Evolutionary conservation across 2,797 vertebrate species (phyloP).

Genomic region (Macropodus opercularis): DNA sequence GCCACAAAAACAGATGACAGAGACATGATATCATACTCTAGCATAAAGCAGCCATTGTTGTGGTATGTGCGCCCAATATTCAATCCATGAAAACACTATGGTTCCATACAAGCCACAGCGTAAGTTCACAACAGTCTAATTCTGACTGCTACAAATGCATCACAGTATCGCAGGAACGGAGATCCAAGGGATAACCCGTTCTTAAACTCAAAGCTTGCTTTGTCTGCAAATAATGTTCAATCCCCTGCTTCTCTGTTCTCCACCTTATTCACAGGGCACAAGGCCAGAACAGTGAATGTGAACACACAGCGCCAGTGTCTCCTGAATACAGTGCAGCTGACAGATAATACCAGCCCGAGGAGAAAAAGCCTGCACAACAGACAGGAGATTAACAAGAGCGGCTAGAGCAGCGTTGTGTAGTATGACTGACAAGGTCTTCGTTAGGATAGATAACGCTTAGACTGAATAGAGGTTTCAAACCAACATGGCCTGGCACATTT

Average conservation of each 20-base stretch:
- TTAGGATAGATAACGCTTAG: background rate
- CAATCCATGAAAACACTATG: constrained; percentile 13
- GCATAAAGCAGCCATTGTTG: constrained; percentile 73
- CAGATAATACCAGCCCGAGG: constrained; percentile 54
- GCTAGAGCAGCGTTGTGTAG: constrained; percentile 1
- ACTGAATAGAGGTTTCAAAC: background rate
- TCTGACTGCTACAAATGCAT: constrained; percentile 35
- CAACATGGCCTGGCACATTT: constrained; percentile 7
- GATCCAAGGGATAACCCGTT: constrained; percentile 56
- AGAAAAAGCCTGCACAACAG: constrained; percentile 35
- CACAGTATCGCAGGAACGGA: constrained; percentile 33
- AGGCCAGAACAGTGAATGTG: constrained; percentile 58
- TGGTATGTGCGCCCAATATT: constrained; percentile 29
- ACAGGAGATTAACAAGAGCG: constrained; percentile 17
- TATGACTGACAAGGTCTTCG: background rate
- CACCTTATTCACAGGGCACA: constrained; percentile 47
- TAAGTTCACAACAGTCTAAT: constrained; percentile 35
- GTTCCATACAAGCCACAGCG: constrained; percentile 33
- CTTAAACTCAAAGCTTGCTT: constrained; percentile 71
- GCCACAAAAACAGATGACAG: constrained; percentile 35
- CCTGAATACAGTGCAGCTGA: constrained; percentile 43
- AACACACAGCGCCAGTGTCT: constrained; percentile 64
- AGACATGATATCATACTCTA: constrained; percentile 68
- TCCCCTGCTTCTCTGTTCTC: constrained; percentile 63
- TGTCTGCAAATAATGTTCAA: constrained; percentile 73